These are phyloP conservation scores for Amphiprion percula DNA, from an alignment of 2,113 vertebrate genomes.

Conservation along the genomic window DNA sequence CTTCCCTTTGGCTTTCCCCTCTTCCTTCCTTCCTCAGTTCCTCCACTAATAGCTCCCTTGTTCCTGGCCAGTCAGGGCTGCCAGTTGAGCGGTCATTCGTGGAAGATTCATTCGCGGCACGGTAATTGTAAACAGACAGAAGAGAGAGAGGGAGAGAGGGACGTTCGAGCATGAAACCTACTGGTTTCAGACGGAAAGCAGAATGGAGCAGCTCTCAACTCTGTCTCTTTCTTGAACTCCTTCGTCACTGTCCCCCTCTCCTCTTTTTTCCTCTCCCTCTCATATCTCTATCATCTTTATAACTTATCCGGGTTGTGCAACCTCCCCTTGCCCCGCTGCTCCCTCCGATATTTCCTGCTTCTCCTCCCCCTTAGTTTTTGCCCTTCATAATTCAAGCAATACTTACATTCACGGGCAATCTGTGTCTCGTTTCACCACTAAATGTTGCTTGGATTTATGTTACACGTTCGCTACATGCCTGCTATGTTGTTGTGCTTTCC, in stretches of 20 bases:
- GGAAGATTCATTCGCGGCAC: slow-evolving; percentile 88
- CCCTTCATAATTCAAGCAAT: slow-evolving; percentile 40
- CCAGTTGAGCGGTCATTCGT: slow-evolving; percentile 87
- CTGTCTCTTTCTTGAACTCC: slow-evolving; percentile 24
- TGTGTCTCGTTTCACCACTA: slow-evolving; percentile 48
- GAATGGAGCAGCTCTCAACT: slow-evolving; percentile 33
- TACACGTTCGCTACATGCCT: slow-evolving; percentile 24
- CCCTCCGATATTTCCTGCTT: not conserved
- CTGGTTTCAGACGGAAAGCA: slow-evolving; percentile 53
- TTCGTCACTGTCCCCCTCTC: slow-evolving; percentile 2
- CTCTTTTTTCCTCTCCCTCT: slow-evolving; percentile 9
- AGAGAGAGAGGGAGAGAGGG: slow-evolving; percentile 12
- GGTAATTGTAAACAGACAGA: slow-evolving; percentile 88
- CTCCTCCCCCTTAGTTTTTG: not conserved
- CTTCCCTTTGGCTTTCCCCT: slow-evolving; percentile 88
- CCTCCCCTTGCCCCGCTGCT: not conserved
- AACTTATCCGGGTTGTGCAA: slow-evolving; percentile 1
- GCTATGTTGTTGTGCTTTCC: slow-evolving; percentile 32
- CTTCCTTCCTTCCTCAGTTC: slow-evolving; percentile 88
- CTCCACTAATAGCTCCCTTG: slow-evolving; percentile 89
- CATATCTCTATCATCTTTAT: slow-evolving; percentile 54
- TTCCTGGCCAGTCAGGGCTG: slow-evolving; percentile 87
- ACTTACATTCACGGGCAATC: slow-evolving; percentile 32
- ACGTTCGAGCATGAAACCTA: slow-evolving; percentile 38
- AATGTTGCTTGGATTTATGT: slow-evolving; percentile 62